These are phyloP conservation scores for Poecilia picta DNA, from an alignment of 2,797 vertebrate species.

Conservation along the genomic window DNA sequence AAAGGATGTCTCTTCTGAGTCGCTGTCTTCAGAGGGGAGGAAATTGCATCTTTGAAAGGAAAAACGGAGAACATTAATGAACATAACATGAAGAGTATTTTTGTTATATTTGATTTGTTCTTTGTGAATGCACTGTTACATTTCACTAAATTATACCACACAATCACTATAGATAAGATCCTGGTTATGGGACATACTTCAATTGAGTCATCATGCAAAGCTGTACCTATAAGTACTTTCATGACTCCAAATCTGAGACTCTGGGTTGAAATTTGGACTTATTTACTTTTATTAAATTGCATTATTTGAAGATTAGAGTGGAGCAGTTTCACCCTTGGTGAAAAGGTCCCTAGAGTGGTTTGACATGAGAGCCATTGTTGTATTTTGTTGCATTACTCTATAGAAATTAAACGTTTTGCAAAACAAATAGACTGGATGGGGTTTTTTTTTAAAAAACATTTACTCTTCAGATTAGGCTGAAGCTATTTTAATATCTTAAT, in stretches of 20 bases:
- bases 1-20: conserved; percentile 69
- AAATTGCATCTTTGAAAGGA: conserved; percentile 59
- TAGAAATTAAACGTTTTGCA: background rate
- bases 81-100: background rate
- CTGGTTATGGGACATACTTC: background rate
- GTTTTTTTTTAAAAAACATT: background rate
- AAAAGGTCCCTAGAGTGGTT: too few species aligned
- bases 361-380: background rate
- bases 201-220: background rate
- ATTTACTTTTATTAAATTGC: background rate
- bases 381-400: background rate
- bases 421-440: background rate
- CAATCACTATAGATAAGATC: background rate
- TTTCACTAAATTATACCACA: background rate
- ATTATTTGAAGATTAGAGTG: background rate
- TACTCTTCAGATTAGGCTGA: background rate
- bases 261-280: background rate
- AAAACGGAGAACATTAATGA: conserved; percentile 19
- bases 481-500: background rate
- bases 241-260: background rate
- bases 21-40: conserved; percentile 56
- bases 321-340: too few species aligned
- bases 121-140: background rate
- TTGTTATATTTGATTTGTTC: background rate
- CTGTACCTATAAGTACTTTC: background rate